Percentiles rank a stretch among this genome's conserved stretches.
These are phyloP conservation scores for Tyrophagus putrescentiae DNA, from an alignment of 1,140 invertebrate genomes.

Conservation along the genomic window DNA sequence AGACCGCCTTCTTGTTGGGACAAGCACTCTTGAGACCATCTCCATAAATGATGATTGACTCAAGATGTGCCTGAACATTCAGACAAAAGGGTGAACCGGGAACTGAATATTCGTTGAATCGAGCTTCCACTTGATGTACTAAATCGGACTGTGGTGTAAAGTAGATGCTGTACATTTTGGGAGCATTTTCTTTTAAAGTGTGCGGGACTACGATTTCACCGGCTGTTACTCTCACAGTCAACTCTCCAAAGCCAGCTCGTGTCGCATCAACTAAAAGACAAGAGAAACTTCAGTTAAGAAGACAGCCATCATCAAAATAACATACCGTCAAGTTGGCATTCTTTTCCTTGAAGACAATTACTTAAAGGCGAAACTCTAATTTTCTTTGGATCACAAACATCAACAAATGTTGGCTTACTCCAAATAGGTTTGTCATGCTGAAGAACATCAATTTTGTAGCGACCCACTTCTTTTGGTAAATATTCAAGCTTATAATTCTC, in stretches of 20 bases:
- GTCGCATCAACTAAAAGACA: constrained; percentile 46
- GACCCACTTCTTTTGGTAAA: constrained; percentile 40
- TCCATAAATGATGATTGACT: constrained; percentile 59
- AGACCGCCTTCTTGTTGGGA: constrained; percentile 60
- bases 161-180: constrained; percentile 46
- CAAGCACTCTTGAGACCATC: constrained; percentile 64
- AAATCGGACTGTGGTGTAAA: constrained; percentile 63
- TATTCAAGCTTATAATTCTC: constrained; percentile 32
- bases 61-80: constrained; percentile 42
- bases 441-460: constrained; percentile 42
- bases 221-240: constrained; percentile 58
- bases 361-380: constrained; percentile 60
- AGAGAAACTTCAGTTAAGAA: constrained; percentile 23
- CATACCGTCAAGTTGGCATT: constrained; percentile 48
- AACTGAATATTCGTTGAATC: constrained; percentile 49
- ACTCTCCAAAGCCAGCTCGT: constrained; percentile 59
- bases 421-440: constrained; percentile 41
- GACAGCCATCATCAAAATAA: constrained; percentile 5
- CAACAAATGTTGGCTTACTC: constrained; percentile 50
- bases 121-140: constrained; percentile 63
- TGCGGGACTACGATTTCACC: constrained; percentile 62
- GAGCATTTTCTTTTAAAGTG: constrained; percentile 42
- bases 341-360: constrained; percentile 63
- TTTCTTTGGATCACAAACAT: constrained; percentile 67
- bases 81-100: constrained; percentile 40